A percentile compares a stretch with the other conserved stretches of the same genome.
phyloP scores from a whole-genome alignment of 2,888 invertebrate species.

The Dolichomitus sp. region DNA sequence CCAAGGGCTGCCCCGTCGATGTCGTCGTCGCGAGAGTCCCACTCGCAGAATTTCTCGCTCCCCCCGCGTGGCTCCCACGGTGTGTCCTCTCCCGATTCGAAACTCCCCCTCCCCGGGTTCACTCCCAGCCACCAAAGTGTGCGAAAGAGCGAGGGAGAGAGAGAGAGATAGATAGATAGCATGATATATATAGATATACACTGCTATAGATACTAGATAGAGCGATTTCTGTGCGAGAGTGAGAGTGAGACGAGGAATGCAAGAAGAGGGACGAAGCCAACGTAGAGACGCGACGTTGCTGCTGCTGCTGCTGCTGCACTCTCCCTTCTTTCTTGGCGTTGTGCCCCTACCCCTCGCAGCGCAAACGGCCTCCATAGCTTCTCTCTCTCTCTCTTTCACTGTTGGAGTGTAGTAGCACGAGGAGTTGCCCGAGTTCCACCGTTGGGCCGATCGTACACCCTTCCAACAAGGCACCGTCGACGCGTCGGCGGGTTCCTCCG shows the following conservation, averaged over 20 bases:
- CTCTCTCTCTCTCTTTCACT: background rate
- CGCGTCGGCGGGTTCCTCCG: conserved; percentile 48
- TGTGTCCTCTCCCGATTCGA: conserved; percentile 78
- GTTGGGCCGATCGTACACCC: conserved; percentile 55
- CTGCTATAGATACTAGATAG: conserved; percentile 3
- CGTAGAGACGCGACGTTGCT: conserved; percentile 48
- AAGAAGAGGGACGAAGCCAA: conserved; percentile 37
- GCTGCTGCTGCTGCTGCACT: conserved; percentile 67
- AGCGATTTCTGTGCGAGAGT: conserved; percentile 13
- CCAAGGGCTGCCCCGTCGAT: conserved; percentile 66
- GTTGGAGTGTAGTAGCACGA: background rate
- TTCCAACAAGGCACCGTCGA: conserved; percentile 55
- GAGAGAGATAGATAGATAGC: conserved; percentile 38
- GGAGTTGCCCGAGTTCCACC: conserved; percentile 66
- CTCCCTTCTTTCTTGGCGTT: conserved; percentile 82
- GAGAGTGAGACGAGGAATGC: conserved; percentile 57
- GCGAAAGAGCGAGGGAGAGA: conserved; percentile 46
- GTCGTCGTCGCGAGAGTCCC: conserved; percentile 73
- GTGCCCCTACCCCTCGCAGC: conserved; percentile 78
- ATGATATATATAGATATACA: conserved; percentile 41
- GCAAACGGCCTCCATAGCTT: conserved; percentile 50
- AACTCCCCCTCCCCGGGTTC: conserved; percentile 76
- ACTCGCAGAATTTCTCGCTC: conserved; percentile 70
- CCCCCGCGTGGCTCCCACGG: conserved; percentile 75
- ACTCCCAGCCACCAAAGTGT: conserved; percentile 61